A percentile compares a stretch with the other conserved stretches of the same genome.
Evolutionary conservation across 2,113 vertebrate genomes (phyloP).

Genomic region (Eulacestoma nigropectus): DNA sequence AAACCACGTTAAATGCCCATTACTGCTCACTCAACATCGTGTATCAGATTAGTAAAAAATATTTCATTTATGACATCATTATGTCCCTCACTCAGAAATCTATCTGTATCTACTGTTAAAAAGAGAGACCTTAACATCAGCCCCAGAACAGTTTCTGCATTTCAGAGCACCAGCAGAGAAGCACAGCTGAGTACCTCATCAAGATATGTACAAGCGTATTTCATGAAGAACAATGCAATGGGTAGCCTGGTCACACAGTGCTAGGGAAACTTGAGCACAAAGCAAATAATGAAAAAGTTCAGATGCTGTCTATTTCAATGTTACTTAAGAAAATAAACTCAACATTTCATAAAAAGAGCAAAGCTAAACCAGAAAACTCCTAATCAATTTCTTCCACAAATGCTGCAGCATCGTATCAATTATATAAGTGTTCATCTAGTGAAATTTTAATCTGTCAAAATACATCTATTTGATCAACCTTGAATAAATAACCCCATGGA

Average conservation of each 20-base stretch:
- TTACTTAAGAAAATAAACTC: neutral
- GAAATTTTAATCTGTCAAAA: neutral
- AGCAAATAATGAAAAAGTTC: neutral
- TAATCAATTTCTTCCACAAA: neutral
- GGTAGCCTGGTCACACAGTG: neutral
- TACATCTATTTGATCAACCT: neutral
- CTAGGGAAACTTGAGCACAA: neutral
- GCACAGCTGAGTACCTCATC: neutral
- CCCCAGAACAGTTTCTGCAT: neutral
- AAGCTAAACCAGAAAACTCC: neutral
- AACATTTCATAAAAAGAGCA: neutral
- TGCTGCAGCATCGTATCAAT: neutral
- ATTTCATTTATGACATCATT: neutral
- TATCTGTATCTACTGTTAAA: neutral
- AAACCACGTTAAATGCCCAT: neutral
- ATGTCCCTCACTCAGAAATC: neutral
- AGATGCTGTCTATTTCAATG: neutral
- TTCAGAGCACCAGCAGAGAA: neutral
- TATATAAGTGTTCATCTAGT: neutral
- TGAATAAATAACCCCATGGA: neutral
- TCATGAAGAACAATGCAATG: neutral
- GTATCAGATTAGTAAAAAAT: neutral
- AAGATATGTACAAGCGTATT: neutral
- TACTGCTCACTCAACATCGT: accelerated
- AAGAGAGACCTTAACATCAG: neutral